Evolutionary conservation across 2,797 vertebrate genomes (phyloP), one percentile per base, ranked within the genome.

Genomic region (Sebastes goodei): DNA sequence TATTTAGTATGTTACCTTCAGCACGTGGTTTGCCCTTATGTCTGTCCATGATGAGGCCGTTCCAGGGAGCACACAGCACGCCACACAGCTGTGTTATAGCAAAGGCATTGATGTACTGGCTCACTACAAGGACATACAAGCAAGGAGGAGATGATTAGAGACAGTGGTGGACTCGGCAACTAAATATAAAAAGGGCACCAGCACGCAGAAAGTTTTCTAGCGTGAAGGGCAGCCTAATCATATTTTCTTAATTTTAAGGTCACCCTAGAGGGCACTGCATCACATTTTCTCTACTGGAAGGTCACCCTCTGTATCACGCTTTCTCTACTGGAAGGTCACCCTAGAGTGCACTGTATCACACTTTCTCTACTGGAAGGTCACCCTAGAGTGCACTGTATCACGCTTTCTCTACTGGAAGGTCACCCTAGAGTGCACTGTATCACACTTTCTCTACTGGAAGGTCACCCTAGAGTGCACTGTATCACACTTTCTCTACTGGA

Each of bases 11-110:
- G 17, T 59, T 75, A 96, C 96, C 96, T 91, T 82, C 61, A 70
- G 85, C 82, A 2, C 84, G 86, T 10, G 90, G 85, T 86, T 94
- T 96, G 46, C 92, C 88, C 76, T 97, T 98, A 82, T 96, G 95
- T 21, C 95, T 80, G 94, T 99, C 98, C 74, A 99, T 97, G 78
- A 99, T 96, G 88, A 99, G 87, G 3, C 98, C 98, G 0, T 99
- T 99, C 97, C 97, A 98, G 3, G 98, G 98, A 27, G 97, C 97
- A 1, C 97, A 98, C 46, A 99, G 90, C 56, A 99, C 96, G 1
- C 98, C 97, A 2, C 96, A 98, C 79, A 98, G 93, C 95, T 99
- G 98, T 2, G 97, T 97, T 89, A 97, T 89, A 11, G 98, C 97
- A 23, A 99, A 99, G 27, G 97, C 97, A 6, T 98, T 98, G 80